Base-by-base conservation (phyloP, 2,113 vertebrate genomes). In the Thermophis baileyi region DNA sequence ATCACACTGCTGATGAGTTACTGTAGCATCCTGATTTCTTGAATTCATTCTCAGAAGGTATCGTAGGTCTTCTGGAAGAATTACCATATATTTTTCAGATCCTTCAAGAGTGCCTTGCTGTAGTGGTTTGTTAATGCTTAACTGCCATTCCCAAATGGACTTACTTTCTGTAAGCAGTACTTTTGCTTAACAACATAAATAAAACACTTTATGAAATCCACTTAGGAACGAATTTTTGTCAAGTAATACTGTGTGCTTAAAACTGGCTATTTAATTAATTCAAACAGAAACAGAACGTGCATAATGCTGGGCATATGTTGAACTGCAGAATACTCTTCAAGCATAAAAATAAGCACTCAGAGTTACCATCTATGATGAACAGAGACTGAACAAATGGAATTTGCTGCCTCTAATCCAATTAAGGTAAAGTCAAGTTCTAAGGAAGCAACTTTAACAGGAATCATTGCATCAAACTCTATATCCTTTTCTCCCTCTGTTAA, bases 281-380 rank as follows among this genome's bases (percentile, higher is more conserved):
- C 93, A 87, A 30, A 91, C 55, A 69, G 47, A 40, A 94, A 91
- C 91, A 44, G 92, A 92, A 93, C 90, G 69, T 96, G 85, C 87
- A 95, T 89, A 89, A 89, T 92, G 54, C 92, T 92, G 92, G 89
- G 92, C 94, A 94, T 94, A 94, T 96, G 95, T 91, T 93, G 93
- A 96, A 94, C 93, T 95, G 94, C 93, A 95, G 92, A 92, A 90
- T 94, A 95, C 93, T 95, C 94, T 94, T 96, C 96, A 96, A 95
- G 85, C 95, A 96, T 96, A 96, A 94, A 93, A 92, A 86, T 46
- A 16, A 87, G 10, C 93, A 91, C 44, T 93, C 87, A 94, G 86
- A 57, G 60, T 74, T 74, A 51, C 6, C 16, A 91, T 57, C 44
- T 24, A 50, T 20, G 90, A 53, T 91, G 95, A 47, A 57, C 90